Conservation (phyloP, 2,888 invertebrate genomes). For the Tenodera sinensis region DNA sequence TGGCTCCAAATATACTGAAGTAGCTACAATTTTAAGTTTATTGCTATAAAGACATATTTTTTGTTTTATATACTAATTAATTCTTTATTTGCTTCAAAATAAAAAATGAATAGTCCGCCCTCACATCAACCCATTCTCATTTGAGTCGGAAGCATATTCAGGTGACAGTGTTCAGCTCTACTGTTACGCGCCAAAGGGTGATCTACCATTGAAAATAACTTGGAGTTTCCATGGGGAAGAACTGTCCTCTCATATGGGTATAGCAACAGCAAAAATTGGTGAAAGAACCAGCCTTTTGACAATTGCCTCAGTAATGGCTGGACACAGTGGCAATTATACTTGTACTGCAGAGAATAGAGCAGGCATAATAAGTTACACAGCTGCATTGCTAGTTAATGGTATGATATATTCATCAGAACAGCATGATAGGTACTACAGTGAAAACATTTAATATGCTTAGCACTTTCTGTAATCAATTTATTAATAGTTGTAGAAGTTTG, state of each 20-base stretch:
- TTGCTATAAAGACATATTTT: background rate
- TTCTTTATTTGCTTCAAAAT: background rate
- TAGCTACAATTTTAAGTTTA: too few species aligned
- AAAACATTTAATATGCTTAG: background rate
- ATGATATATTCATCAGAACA: background rate
- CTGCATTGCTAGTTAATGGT: constrained; percentile 22
- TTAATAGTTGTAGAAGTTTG: background rate
- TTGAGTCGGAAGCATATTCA: constrained; percentile 41
- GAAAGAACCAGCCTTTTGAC: constrained; percentile 44
- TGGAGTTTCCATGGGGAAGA: constrained; percentile 38
- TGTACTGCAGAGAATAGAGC: constrained; percentile 46
- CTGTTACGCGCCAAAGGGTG: constrained; percentile 41
- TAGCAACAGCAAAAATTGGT: constrained; percentile 42
- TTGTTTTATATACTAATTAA: background rate
- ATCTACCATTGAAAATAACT: constrained; percentile 37
- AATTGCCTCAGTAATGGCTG: constrained; percentile 51
- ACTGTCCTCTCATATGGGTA: constrained; percentile 36
- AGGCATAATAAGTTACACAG: constrained; percentile 41
- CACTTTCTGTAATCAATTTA: background rate
- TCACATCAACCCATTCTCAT: constrained; percentile 38
- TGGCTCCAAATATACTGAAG: too few species aligned
- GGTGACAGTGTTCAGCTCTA: constrained; percentile 39
- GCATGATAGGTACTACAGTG: background rate
- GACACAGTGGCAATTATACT: constrained; percentile 71
- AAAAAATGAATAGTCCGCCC: constrained; percentile 31